A percentile compares a stretch with the other conserved stretches of the same genome.
These are phyloP conservation scores for Sitobion miscanthi DNA, from an alignment of 1,140 invertebrate genomes.

Conservation along the genomic window DNA sequence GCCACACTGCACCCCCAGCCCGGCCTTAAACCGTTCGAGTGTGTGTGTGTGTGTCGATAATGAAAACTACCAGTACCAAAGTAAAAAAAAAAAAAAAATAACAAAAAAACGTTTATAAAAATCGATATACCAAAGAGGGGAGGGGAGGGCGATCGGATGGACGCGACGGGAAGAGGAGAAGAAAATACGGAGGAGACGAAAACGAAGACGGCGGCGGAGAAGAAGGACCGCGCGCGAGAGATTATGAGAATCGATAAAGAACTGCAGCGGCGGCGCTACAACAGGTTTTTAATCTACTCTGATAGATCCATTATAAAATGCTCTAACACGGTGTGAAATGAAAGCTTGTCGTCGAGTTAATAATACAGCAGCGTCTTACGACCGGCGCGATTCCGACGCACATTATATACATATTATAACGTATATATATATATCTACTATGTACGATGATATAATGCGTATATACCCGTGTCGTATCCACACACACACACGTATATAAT, in stretches of 20 bases:
- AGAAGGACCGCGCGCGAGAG: not conserved
- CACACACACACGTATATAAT: not conserved
- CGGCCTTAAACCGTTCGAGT: no score
- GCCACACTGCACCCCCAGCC: not conserved
- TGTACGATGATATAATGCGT: not conserved
- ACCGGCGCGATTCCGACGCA: not conserved
- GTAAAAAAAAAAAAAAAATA: not conserved
- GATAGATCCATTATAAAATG: conserved; percentile 45
- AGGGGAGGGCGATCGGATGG: not conserved
- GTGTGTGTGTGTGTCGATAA: conserved; percentile 16
- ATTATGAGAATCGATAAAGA: conserved; percentile 29
- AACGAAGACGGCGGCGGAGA: not conserved
- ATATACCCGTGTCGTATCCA: not conserved
- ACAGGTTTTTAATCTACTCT: conserved; percentile 48
- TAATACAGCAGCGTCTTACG: conserved; percentile 28
- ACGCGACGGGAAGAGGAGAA: not conserved
- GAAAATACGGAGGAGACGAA: not conserved
- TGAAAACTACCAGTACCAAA: not conserved
- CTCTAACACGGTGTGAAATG: conserved; percentile 49
- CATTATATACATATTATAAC: not conserved
- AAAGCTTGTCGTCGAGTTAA: conserved; percentile 56
- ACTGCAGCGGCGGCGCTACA: conserved; percentile 44
- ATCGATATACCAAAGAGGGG: not conserved
- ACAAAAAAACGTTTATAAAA: not conserved
- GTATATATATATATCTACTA: not conserved